These are phyloP conservation scores for Zaprionus obscuricornis DNA, from an alignment of 2,888 invertebrate species.

Conservation along the genomic window DNA sequence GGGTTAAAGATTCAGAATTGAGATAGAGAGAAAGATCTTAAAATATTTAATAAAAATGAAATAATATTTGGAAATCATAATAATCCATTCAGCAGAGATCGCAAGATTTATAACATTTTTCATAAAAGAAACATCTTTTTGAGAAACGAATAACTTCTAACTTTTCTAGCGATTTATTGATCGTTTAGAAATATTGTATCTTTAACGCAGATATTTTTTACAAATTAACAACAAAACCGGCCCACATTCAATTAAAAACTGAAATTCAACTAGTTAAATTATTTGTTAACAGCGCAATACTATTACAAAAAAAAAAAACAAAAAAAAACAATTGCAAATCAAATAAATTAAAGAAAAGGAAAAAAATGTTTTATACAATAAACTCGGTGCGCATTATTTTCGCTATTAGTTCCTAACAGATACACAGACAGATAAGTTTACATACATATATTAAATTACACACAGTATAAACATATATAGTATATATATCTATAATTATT, in stretches of 20 bases:
- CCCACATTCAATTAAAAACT: conserved; percentile 1
- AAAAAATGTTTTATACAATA: conserved; percentile 24
- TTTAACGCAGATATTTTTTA: conserved; percentile 1
- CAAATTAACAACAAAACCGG: not conserved
- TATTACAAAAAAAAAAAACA: not conserved
- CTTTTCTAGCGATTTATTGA: conserved; percentile 7
- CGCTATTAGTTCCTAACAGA: conserved; percentile 70
- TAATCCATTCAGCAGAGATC: no score
- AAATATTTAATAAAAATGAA: no score
- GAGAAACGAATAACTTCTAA: not conserved
- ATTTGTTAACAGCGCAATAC: conserved; percentile 43
- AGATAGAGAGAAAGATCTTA: no score
- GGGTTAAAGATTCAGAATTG: no score
- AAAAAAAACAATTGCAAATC: conserved; percentile 20
- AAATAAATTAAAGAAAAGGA: conserved; percentile 7
- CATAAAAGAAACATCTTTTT: not conserved
- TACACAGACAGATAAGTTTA: conserved; percentile 52
- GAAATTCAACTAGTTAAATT: conserved; percentile 11
- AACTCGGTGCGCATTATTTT: conserved; percentile 63
- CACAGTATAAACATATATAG: not conserved
- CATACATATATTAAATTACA: conserved; percentile 11
- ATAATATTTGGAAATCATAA: no score
- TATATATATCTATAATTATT: conserved; percentile 39
- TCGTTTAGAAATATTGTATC: conserved; percentile 4
- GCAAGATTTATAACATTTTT: not conserved